A percentile compares a stretch with the other conserved stretches of the same genome.
Conservation (phyloP, 2,888 invertebrate genomes). For the Sesia bembeciformis region DNA sequence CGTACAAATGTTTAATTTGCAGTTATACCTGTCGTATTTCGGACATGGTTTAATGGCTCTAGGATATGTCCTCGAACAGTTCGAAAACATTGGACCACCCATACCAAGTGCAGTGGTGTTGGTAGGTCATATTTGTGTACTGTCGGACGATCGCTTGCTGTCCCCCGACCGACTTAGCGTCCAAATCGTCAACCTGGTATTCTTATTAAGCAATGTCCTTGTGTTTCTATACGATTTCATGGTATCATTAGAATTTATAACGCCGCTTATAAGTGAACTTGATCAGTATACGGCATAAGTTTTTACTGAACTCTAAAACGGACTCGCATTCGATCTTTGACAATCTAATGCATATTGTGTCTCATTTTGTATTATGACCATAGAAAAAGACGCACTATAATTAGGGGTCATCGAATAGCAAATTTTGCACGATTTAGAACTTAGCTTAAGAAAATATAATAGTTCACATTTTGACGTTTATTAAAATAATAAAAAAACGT, state of each 20-base stretch:
- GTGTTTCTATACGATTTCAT: constrained; percentile 46
- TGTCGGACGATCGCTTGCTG: constrained; percentile 35
- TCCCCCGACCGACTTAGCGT: constrained; percentile 27
- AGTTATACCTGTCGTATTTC: constrained; percentile 35
- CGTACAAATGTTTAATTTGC: neutral
- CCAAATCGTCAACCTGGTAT: constrained; percentile 37
- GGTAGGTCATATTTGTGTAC: constrained; percentile 43
- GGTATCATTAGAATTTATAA: constrained; percentile 6
- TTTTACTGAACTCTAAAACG: no score
- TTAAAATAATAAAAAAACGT: no score
- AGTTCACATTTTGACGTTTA: no score
- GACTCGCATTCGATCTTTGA: no score
- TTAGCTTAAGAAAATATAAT: no score
- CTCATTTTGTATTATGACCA: no score
- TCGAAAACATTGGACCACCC: constrained; percentile 33
- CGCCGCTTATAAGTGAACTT: constrained; percentile 7
- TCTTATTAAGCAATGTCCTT: constrained; percentile 38
- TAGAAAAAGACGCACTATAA: no score
- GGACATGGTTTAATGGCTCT: constrained; percentile 50
- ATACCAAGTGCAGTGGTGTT: constrained; percentile 50
- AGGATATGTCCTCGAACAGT: constrained; percentile 52
- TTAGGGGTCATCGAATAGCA: no score
- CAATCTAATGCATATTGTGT: no score
- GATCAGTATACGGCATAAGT: constrained; percentile 4
- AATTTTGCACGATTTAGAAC: no score